Percentiles rank a stretch among this genome's conserved stretches.
Conservation (phyloP, 2,113 vertebrate genomes). For the Trachemys scripta region DNA sequence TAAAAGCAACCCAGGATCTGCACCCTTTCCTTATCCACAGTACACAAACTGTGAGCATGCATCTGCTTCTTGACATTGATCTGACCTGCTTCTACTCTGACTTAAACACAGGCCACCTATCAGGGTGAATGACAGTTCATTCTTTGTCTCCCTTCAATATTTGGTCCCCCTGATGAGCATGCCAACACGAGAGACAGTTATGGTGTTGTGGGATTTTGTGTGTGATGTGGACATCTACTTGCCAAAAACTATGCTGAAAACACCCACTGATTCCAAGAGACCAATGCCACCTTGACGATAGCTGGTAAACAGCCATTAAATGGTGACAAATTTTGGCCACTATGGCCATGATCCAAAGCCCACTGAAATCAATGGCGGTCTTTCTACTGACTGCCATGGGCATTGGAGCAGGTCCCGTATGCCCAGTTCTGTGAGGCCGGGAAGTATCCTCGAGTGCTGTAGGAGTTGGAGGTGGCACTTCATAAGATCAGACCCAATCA, state of each 20-base stretch:
- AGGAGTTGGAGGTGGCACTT: neutral
- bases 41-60: neutral
- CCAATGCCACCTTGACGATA: neutral
- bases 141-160: neutral
- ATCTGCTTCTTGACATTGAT: neutral
- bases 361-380: neutral
- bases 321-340: neutral
- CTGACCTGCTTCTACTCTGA: slow-evolving; percentile 49
- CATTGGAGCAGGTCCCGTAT: neutral
- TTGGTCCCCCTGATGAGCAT: neutral
- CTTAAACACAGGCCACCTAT: neutral
- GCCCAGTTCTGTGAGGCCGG: neutral
- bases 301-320: neutral
- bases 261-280: neutral
- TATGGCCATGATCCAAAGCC: neutral
- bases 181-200: neutral
- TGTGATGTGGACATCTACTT: neutral
- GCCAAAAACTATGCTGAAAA: neutral
- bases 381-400: neutral
- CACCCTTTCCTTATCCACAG: fast-evolving
- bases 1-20: neutral
- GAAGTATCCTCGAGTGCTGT: neutral
- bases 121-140: neutral
- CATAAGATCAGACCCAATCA: neutral
- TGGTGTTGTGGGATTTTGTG: neutral